These are phyloP conservation scores for Gadus macrocephalus DNA, from an alignment of 2,113 vertebrate genomes.

Conservation along the genomic window DNA sequence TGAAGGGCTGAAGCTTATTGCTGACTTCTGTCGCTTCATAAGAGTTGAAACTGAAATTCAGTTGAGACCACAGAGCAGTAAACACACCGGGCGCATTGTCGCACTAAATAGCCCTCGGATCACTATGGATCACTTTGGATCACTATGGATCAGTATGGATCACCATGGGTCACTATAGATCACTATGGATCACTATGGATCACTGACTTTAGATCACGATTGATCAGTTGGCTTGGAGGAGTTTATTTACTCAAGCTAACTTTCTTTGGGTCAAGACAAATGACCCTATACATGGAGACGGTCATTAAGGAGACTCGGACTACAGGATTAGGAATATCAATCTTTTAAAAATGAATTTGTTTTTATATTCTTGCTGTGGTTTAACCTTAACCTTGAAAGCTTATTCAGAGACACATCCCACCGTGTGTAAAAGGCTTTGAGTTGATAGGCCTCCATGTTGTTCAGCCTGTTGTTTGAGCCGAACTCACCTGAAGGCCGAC, in stretches of 20 bases:
- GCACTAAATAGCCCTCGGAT: no score
- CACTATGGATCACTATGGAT: no score
- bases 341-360: conserved; percentile 7
- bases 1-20: no score
- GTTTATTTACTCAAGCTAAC: conserved; percentile 63
- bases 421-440: no score
- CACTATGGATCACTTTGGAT: not conserved
- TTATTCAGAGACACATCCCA: not conserved
- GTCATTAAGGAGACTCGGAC: conserved; percentile 78
- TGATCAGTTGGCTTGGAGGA: conserved; percentile 3
- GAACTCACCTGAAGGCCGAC: no score
- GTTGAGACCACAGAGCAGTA: no score
- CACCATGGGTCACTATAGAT: not conserved
- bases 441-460: no score
- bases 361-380: not conserved
- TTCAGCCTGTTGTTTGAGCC: no score
- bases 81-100: not conserved
- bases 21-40: no score
- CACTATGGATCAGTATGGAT: not conserved
- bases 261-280: conserved; percentile 81
- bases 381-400: not conserved
- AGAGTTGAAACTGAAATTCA: no score
- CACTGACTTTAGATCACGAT: no score
- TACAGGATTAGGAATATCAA: conserved; percentile 75
- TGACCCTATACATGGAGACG: conserved; percentile 82